phyloP scores from a whole-genome alignment of 2,113 vertebrate genomes.

The Clarias gariepinus region DNA sequence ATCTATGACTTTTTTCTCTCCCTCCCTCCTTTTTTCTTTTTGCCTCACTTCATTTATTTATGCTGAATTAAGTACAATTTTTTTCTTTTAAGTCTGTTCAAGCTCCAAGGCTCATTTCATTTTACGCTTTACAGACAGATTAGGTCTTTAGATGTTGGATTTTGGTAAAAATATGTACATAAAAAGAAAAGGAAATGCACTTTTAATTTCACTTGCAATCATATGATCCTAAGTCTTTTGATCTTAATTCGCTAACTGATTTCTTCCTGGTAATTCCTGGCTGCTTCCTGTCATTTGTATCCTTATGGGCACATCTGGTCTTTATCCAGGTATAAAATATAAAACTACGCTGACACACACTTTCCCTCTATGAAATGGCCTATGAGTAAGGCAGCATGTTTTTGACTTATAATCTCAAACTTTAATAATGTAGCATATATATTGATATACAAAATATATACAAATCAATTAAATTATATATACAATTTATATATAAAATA shows the following conservation, averaged over 20 bases:
- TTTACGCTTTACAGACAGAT: background rate
- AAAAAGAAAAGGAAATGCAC: slow-evolving; percentile 13
- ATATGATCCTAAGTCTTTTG: background rate
- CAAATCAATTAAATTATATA: too few relatives aligned
- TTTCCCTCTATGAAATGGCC: background rate
- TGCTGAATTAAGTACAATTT: slow-evolving; percentile 23
- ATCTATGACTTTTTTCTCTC: background rate
- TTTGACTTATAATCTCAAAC: background rate
- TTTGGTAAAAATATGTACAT: background rate
- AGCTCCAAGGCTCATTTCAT: slow-evolving; percentile 25
- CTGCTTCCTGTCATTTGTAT: background rate
- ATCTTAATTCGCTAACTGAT: background rate
- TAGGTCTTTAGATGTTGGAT: slow-evolving; percentile 32
- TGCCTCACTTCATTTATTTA: background rate
- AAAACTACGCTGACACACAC: background rate
- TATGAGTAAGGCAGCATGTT: background rate
- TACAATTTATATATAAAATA: too few relatives aligned
- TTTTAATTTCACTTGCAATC: slow-evolving; percentile 12
- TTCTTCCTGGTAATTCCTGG: slow-evolving; percentile 10
- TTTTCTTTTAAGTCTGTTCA: slow-evolving; percentile 18
- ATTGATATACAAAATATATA: background rate
- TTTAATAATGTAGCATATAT: background rate
- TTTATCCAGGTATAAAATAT: background rate
- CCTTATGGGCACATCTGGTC: background rate
- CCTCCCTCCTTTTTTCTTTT: background rate